Evolutionary conservation across 2,888 invertebrate genomes (phyloP), one percentile per base, ranked within the genome.

Genomic region (Harpalus rubripes): DNA sequence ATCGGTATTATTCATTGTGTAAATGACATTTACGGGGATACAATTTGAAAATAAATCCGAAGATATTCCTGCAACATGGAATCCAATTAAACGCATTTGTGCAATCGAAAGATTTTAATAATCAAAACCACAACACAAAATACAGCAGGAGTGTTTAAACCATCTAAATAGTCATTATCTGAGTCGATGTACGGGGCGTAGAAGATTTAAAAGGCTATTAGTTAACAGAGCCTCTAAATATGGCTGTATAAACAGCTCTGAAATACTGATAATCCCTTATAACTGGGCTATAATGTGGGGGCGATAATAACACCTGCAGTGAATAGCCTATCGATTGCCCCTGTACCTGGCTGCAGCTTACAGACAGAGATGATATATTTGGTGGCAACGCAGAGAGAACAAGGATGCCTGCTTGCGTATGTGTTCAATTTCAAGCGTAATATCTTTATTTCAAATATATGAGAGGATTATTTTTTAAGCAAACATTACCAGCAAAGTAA

Each of bases 261-360:
- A 74, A 83, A 83, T 83, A 59, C 83, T 74, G 83, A 83, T 83
- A 83, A 83, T 83, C 72, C 74, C 83, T 41, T 83, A 72, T 82
- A 82, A 82, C 82, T 82, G 59, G 68, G 72, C 72, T 72, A 82
- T 82, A 82, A 83, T 83, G 83, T 83, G 82, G 82, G 83, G 59
- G 41, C 84, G 87, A 88, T 88, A 88, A 88, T 88, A 87, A 87
- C 88, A 88, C 88, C 88, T 88, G 88, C 88, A 88, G 86, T 87
- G 86, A 87, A 87, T 87, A 85, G 87, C 63, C 61, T 85, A 80
- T 80, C 84, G 78, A 78, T 84, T 80, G 65, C 44, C 52, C 52
- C 12, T 44, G 26, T 76, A 56, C 78, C 56, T 78, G 58, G 78
- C 72, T 44, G 72, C 72, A 68, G 68, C 32, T 68, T 63, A n/a